Evolutionary conservation across 2,113 vertebrate genomes (phyloP).

Genomic region (Mastomys natalensis): DNA sequence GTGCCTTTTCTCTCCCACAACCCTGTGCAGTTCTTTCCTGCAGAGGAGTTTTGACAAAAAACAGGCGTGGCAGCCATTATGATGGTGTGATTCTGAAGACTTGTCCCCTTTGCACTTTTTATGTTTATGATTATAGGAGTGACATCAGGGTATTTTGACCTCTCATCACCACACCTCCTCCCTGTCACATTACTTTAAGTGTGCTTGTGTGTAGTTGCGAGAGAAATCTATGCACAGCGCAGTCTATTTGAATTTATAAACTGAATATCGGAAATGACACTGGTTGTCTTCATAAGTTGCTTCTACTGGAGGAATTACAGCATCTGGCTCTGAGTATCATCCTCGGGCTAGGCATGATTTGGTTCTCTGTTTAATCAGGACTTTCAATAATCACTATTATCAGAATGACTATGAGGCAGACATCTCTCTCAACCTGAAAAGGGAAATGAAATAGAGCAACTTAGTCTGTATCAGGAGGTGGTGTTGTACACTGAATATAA

Average conservation of each 20-base stretch:
- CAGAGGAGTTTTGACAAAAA: neutral
- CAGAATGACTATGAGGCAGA: neutral
- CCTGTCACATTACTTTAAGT: too few species aligned
- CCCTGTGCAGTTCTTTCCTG: neutral
- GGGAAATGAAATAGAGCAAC: neutral
- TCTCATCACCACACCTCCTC: neutral
- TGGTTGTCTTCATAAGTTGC: neutral
- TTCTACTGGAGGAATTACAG: neutral
- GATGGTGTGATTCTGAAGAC: neutral
- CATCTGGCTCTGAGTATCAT: neutral
- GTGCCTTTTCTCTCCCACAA: neutral
- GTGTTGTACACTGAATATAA: neutral
- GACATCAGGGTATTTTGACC: neutral
- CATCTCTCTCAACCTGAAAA: neutral
- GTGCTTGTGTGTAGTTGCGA: neutral
- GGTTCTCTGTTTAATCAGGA: neutral
- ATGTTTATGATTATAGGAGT: neutral
- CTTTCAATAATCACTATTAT: neutral
- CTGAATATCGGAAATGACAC: neutral
- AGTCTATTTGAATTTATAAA: neutral
- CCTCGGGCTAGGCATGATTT: neutral
- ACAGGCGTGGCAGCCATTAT: neutral
- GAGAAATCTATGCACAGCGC: neutral
- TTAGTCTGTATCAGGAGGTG: neutral
- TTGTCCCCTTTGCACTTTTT: neutral